Base-by-base conservation (phyloP, 2,888 invertebrate genomes). In the Athetis lepigone region DNA sequence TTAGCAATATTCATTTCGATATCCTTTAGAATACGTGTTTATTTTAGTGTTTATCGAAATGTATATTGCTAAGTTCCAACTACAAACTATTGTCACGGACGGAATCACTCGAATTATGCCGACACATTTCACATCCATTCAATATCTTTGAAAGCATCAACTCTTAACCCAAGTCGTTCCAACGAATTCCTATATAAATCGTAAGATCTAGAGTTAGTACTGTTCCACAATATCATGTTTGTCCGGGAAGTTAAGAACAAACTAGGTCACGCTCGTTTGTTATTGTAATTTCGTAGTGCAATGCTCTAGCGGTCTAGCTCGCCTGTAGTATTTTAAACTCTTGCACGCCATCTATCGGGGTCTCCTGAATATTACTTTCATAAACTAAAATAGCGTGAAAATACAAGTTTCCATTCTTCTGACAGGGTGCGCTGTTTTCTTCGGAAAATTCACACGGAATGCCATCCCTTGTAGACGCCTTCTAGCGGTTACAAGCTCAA, bases 61-160 rank as follows among this genome's bases (percentile, higher is more conserved):
- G n/a, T n/a, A n/a, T n/a, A n/a, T n/a, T n/a, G n/a, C n/a, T n/a
- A n/a, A n/a, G n/a, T n/a, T n/a, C n/a, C 29, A 29, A 2, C 9
- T 27, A 21, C 33, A 27, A 29, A 43, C 36, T n/a, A 43, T 43
- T 43, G 4, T 21, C 21, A 65, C 42, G 42, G 6, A 43, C n/a
- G n/a, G 21, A 54, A 55, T 54, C 11, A 43, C n/a, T 33, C 18
- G 11, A 43, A 66, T 37, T 43, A 27, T 25, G 33, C 16, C 40
- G 33, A 50, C 19, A 50, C 29, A 39, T 63, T 64, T 39, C 27
- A 43, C 27, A 42, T 54, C 43, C 54, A 36, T 37, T 18, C n/a
- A 27, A 33, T 39, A 33, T 39, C n/a, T 57, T 47, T 36, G 11
- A 36, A 57, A 57, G 19, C 45, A 47, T 40, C 62, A 45, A 46